These are phyloP conservation scores for Microvelia longipes DNA, from an alignment of 1,140 invertebrate genomes.

Conservation along the genomic window DNA sequence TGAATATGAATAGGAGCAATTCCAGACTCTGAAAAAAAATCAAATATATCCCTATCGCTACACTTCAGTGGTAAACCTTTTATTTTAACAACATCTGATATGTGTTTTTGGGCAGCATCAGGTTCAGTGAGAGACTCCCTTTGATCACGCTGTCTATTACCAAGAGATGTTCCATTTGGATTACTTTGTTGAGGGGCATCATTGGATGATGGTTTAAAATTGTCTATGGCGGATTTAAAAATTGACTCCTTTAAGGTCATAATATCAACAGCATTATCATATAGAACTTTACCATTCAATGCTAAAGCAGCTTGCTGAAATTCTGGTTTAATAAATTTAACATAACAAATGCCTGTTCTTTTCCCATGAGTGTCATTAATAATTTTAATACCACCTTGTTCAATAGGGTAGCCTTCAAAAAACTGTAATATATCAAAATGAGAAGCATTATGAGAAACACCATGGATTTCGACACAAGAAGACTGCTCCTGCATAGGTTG, in stretches of 20 bases:
- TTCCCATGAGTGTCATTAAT: slow-evolving; percentile 63
- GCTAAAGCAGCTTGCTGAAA: slow-evolving; percentile 52
- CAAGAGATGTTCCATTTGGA: not conserved
- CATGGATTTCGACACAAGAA: slow-evolving; percentile 50
- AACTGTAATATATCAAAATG: slow-evolving; percentile 64
- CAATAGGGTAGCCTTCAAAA: slow-evolving; percentile 60
- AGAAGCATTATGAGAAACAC: slow-evolving; percentile 46
- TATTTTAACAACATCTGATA: slow-evolving; percentile 51
- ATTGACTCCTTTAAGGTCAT: slow-evolving; percentile 30
- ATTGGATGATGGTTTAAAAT: slow-evolving; percentile 11
- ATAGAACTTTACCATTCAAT: slow-evolving; percentile 38
- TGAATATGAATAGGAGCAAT: slow-evolving; percentile 60
- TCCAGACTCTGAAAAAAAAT: slow-evolving; percentile 62
- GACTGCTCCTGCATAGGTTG: slow-evolving; percentile 21
- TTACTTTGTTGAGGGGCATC: not conserved
- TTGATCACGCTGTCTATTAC: not conserved
- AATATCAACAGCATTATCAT: slow-evolving; percentile 44
- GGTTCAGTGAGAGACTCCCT: not conserved
- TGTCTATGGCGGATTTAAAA: slow-evolving; percentile 13
- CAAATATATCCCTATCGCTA: slow-evolving; percentile 56
- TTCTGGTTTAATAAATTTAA: slow-evolving; percentile 52
- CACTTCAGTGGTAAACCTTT: slow-evolving; percentile 57
- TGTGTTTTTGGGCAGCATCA: slow-evolving; percentile 33
- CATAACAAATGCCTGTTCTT: slow-evolving; percentile 59
- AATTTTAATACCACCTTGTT: slow-evolving; percentile 69